Percentiles rank a stretch among this genome's conserved stretches.
phyloP scores from a whole-genome alignment of 2,113 vertebrate species.

The Sylvietta virens region DNA sequence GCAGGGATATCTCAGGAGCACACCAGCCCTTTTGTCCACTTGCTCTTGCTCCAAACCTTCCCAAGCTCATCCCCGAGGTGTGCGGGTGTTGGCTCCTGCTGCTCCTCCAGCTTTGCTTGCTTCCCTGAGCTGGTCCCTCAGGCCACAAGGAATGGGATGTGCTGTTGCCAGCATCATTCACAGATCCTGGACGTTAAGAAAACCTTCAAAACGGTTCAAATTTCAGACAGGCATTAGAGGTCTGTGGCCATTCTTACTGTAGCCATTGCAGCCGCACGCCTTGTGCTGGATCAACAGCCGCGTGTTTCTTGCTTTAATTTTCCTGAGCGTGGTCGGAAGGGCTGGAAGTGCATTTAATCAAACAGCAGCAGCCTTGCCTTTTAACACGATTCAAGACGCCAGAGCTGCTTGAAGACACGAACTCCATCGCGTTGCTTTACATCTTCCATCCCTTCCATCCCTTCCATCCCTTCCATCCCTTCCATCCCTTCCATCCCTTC shows the following conservation, averaged over 20 bases:
- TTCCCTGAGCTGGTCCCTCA: neutral
- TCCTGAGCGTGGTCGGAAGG: neutral
- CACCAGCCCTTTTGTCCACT: neutral
- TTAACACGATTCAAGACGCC: neutral
- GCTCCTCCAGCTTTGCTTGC: neutral
- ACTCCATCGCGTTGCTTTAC: neutral
- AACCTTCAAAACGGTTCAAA: neutral
- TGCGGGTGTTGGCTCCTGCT: neutral
- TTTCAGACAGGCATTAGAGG: neutral
- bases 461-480: no score
- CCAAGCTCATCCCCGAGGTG: rapidly evolving
- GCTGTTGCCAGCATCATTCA: neutral
- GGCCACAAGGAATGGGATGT: neutral
- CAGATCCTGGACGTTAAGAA: neutral
- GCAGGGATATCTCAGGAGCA: neutral
- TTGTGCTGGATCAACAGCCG: neutral
- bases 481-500: no score
- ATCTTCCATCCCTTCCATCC: neutral
- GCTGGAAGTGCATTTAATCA: neutral
- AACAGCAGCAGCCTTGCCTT: neutral
- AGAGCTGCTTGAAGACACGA: neutral
- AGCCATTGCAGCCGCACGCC: neutral
- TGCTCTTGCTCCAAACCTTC: neutral
- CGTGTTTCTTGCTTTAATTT: neutral
- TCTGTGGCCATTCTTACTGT: neutral